Conservation (phyloP, 1,140 invertebrate genomes). For the Globodera rostochiensis region DNA sequence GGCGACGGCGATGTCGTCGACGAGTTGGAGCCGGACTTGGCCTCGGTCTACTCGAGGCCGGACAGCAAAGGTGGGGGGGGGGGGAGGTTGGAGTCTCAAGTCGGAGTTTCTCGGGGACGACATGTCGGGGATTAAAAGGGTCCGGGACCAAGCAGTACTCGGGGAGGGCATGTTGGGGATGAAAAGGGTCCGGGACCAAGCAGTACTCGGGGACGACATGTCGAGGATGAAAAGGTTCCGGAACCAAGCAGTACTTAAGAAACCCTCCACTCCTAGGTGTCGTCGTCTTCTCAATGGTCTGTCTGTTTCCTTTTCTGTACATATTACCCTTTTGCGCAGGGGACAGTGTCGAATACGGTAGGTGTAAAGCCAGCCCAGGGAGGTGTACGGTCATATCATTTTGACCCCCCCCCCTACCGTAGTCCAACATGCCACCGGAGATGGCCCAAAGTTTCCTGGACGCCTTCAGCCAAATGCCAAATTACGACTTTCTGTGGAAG, state of each 20-base stretch:
- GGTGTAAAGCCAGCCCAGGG: too few relatives aligned
- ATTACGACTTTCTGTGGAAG: constrained; percentile 60
- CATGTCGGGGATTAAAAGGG: too few relatives aligned
- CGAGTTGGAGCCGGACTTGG: constrained; percentile 2
- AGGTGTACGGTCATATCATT: background rate
- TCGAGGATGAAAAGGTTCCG: constrained; percentile 34
- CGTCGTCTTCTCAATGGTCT: constrained; percentile 59
- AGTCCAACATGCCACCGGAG: constrained; percentile 58
- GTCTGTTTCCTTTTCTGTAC: background rate
- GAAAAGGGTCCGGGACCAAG: too few relatives aligned
- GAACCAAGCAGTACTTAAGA: constrained; percentile 9
- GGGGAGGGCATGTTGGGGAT: too few relatives aligned
- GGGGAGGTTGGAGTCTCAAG: too few relatives aligned
- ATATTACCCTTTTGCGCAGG: constrained; percentile 16
- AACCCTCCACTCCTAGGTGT: constrained; percentile 35
- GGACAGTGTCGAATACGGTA: constrained; percentile 65
- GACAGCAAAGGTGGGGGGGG: constrained; percentile 28
- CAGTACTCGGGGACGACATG: too few relatives aligned
- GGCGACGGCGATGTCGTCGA: background rate
- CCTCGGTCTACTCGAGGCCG: constrained; percentile 15
- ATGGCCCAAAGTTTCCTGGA: constrained; percentile 62
- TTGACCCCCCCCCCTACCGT: background rate
- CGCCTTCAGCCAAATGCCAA: constrained; percentile 56
- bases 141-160: too few relatives aligned
- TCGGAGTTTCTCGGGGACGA: background rate